Evolutionary conservation across 2,113 vertebrate species (phyloP).

Genomic region (Cryptotis parvus): DNA sequence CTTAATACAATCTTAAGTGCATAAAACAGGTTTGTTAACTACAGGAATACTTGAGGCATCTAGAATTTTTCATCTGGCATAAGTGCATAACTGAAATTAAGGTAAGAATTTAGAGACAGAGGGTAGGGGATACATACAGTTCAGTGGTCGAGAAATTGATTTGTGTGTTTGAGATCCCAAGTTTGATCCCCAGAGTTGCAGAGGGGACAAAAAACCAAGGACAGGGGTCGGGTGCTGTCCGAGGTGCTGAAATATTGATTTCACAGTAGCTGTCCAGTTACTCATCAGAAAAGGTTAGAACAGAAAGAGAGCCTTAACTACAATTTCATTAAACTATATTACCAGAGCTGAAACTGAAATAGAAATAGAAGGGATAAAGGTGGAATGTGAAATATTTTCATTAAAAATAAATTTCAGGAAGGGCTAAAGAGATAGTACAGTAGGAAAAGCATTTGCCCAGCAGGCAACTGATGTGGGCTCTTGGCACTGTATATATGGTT

Average conservation of each 20-base stretch:
- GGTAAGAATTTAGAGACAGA: constrained; percentile 3
- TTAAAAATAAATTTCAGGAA: constrained; percentile 22
- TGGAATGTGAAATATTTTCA: not conserved
- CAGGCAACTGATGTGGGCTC: too few species aligned
- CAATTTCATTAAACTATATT: not conserved
- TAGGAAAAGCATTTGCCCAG: too few species aligned
- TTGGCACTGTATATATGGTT: too few species aligned
- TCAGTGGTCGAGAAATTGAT: too few species aligned
- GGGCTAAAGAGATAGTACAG: too few species aligned
- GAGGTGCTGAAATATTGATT: constrained; percentile 3
- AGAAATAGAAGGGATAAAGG: constrained; percentile 1
- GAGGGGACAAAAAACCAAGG: too few species aligned
- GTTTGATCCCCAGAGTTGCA: too few species aligned
- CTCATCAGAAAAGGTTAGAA: constrained; percentile 15
- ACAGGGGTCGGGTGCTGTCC: not conserved
- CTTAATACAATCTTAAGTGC: not conserved
- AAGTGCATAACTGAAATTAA: not conserved
- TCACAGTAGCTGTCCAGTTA: not conserved
- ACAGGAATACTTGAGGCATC: not conserved
- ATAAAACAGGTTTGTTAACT: not conserved
- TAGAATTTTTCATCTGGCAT: not conserved
- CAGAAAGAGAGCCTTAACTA: not conserved
- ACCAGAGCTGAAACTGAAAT: not conserved
- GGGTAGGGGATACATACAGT: not conserved
- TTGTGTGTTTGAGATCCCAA: too few species aligned